Evolutionary conservation across 1,140 invertebrate species (phyloP).

Genomic region (Drosophila seguyi): DNA sequence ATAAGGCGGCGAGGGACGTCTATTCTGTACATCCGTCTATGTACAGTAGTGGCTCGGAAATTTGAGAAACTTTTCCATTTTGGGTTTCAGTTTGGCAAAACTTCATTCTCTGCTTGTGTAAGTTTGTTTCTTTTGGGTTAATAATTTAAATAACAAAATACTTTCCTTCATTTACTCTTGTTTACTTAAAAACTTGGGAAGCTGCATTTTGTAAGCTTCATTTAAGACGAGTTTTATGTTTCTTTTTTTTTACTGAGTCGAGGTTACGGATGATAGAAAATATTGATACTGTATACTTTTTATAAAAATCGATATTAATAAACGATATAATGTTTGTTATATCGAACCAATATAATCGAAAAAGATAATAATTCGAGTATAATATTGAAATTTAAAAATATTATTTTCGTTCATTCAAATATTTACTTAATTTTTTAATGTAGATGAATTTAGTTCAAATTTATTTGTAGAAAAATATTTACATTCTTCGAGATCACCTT

Average conservation of each 20-base stretch:
- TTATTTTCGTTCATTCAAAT: neutral
- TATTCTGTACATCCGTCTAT: conserved; percentile 1
- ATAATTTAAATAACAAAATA: conserved; percentile 3
- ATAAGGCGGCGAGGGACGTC: conserved; percentile 50
- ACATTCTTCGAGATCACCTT: neutral
- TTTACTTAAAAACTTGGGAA: neutral
- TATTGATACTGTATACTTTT: neutral
- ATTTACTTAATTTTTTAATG: too few relatives aligned
- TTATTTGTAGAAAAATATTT: too few relatives aligned
- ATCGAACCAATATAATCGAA: too few relatives aligned
- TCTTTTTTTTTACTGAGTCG: neutral
- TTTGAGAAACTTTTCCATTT: conserved; percentile 17
- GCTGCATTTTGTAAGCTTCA: neutral
- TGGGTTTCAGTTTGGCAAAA: conserved; percentile 10
- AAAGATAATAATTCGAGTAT: neutral
- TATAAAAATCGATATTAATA: neutral
- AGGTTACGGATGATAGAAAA: neutral
- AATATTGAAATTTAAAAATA: too few relatives aligned
- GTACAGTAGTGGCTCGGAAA: conserved; percentile 40
- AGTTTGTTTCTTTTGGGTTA: conserved; percentile 1
- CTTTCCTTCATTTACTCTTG: neutral
- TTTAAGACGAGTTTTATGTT: neutral
- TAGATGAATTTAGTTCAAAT: too few relatives aligned
- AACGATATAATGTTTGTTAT: too few relatives aligned
- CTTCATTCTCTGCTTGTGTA: neutral